These are phyloP conservation scores for Saccopteryx leptura DNA, from an alignment of 2,113 vertebrate species.

Conservation along the genomic window DNA sequence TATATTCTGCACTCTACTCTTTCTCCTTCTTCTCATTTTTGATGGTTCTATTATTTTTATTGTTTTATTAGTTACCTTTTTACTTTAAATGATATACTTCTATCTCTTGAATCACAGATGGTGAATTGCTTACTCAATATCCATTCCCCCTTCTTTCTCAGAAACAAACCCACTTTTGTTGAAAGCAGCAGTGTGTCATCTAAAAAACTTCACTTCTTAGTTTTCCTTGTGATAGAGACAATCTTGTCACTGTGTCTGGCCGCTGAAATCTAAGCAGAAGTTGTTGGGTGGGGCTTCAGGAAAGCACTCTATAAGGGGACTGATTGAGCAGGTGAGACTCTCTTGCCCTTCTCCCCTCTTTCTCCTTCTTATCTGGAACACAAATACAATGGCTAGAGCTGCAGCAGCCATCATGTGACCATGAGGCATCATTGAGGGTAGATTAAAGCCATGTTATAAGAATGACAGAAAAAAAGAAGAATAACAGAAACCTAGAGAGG, in stretches of 20 bases:
- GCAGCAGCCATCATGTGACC: background rate
- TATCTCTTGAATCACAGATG: background rate
- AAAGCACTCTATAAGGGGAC: background rate
- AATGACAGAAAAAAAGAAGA: background rate
- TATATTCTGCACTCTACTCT: background rate
- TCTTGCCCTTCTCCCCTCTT: background rate
- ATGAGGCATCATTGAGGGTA: background rate
- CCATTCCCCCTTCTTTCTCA: background rate
- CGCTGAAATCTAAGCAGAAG: background rate
- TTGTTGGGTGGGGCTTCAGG: background rate
- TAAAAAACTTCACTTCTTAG: background rate
- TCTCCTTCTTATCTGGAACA: background rate
- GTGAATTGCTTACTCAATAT: background rate
- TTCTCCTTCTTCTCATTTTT: background rate
- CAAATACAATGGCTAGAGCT: background rate
- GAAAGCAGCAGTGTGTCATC: background rate
- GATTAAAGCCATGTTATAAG: background rate
- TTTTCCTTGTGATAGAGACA: background rate
- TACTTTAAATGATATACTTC: slow-evolving; percentile 18
- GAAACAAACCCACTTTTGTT: slow-evolving; percentile 36
- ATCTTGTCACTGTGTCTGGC: background rate
- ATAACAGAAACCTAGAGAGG: background rate
- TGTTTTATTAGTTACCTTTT: slow-evolving; percentile 13
- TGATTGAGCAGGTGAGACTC: background rate
- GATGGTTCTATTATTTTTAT: slow-evolving; percentile 16